These are phyloP conservation scores for Australoheros facetus DNA, from an alignment of 2,797 vertebrate species.

Conservation along the genomic window DNA sequence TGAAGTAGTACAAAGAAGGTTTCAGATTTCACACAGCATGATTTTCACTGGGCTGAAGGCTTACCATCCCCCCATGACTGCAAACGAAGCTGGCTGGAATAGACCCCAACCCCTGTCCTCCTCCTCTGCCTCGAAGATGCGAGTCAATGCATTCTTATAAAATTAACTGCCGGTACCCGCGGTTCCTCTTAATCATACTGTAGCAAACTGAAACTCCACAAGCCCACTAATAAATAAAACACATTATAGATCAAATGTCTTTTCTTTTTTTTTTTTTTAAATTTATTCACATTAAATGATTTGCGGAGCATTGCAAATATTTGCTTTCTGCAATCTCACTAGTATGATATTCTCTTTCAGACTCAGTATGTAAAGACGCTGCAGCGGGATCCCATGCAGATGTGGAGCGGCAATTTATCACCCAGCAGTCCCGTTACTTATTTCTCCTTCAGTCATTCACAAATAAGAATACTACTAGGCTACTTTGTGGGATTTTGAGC, in stretches of 20 bases:
- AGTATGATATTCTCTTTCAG: slow-evolving; percentile 34
- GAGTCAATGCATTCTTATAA: slow-evolving; percentile 59
- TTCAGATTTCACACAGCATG: slow-evolving; percentile 80
- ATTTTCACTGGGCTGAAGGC: slow-evolving; percentile 67
- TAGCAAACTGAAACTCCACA: slow-evolving; percentile 18
- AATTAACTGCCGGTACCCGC: slow-evolving; percentile 46
- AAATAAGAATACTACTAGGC: background rate
- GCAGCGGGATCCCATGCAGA: slow-evolving; percentile 61
- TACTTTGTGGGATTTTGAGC: background rate
- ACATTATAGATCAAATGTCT: no score
- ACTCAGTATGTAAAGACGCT: slow-evolving; percentile 56
- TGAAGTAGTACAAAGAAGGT: slow-evolving; percentile 75
- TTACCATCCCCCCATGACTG: slow-evolving; percentile 79
- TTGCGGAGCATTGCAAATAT: slow-evolving; percentile 33
- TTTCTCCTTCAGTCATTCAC: background rate
- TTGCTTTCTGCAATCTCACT: slow-evolving; percentile 57
- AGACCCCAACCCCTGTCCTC: slow-evolving; percentile 66
- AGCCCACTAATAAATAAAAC: background rate
- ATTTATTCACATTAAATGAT: background rate
- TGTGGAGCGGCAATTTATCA: slow-evolving; percentile 51
- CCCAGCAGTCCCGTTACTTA: background rate
- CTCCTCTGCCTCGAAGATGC: slow-evolving; percentile 22
- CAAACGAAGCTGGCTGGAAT: slow-evolving; percentile 72
- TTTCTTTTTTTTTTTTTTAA: background rate
- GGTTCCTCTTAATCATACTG: slow-evolving; percentile 12